Percentiles rank a stretch among this genome's conserved stretches.
phyloP scores from a whole-genome alignment of 2,888 invertebrate genomes.

The Azorinus chamasolen region DNA sequence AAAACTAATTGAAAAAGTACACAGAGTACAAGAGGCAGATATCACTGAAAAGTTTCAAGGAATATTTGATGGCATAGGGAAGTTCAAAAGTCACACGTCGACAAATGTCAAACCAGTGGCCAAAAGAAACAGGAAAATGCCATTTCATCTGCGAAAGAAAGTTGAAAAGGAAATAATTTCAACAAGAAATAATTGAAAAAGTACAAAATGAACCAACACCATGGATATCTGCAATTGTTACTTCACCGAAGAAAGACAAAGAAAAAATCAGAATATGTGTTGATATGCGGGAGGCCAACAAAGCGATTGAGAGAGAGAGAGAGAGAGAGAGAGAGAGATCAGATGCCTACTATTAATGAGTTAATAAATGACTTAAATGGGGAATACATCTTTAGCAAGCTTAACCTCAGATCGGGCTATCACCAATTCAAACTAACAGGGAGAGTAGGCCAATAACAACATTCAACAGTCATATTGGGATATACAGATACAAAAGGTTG shows the following conservation, averaged over 20 bases:
- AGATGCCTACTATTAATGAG: conserved; percentile 66
- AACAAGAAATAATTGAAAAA: conserved; percentile 51
- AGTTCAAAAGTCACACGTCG: conserved; percentile 53
- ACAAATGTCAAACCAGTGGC: conserved; percentile 43
- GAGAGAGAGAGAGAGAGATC: conserved; percentile 62
- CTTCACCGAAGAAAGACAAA: conserved; percentile 53
- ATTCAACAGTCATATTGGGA: conserved; percentile 67
- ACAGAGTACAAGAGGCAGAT: no score
- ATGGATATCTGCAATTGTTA: conserved; percentile 66
- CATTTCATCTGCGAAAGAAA: conserved; percentile 50
- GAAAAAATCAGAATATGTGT: no score
- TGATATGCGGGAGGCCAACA: no score
- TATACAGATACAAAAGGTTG: conserved; percentile 63
- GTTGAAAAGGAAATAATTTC: conserved; percentile 45
- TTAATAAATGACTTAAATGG: conserved; percentile 67
- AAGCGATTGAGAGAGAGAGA: no score
- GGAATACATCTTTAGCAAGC: no score
- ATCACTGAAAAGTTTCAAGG: conserved; percentile 31
- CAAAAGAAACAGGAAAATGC: conserved; percentile 32
- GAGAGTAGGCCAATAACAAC: conserved; percentile 72
- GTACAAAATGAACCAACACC: conserved; percentile 64
- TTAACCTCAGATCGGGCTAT: conserved; percentile 67
- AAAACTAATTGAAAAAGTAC: no score
- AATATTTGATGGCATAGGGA: conserved; percentile 47
- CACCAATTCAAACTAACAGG: conserved; percentile 66